Evolutionary conservation across 2,888 invertebrate genomes (phyloP).

Genomic region (Lamproptera curius): DNA sequence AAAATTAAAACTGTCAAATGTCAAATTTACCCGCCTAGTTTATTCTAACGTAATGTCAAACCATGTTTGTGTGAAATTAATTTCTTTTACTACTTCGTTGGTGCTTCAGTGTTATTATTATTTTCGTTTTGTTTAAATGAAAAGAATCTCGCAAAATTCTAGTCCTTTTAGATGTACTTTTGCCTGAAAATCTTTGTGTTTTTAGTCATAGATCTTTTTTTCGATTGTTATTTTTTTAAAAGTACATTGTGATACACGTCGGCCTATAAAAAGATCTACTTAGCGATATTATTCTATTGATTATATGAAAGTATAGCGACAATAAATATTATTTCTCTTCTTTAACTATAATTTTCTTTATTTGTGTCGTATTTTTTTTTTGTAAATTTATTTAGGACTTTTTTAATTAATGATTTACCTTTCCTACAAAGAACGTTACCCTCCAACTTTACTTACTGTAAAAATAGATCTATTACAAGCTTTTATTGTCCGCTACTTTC

Average conservation of each 20-base stretch:
- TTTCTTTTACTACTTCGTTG: not conserved
- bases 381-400: no score
- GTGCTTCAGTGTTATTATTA: not conserved
- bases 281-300: conserved; percentile 2
- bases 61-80: not conserved
- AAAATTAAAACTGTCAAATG: no score
- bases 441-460: no score
- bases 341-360: no score
- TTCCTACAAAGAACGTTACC: not conserved
- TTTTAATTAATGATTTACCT: not conserved
- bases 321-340: conserved; percentile 4
- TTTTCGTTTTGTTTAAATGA: not conserved
- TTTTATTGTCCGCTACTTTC: not conserved
- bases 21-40: no score
- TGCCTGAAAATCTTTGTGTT: not conserved
- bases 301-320: conserved; percentile 10
- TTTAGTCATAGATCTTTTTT: not conserved
- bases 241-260: not conserved
- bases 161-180: conserved; percentile 7
- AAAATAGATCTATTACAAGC: not conserved
- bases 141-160: conserved; percentile 2
- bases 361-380: no score
- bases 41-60: no score
- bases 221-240: conserved; percentile 1
- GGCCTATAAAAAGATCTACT: conserved; percentile 12